Base-by-base conservation (phyloP, 2,888 invertebrate species). In the Dryadula phaetusa region DNA sequence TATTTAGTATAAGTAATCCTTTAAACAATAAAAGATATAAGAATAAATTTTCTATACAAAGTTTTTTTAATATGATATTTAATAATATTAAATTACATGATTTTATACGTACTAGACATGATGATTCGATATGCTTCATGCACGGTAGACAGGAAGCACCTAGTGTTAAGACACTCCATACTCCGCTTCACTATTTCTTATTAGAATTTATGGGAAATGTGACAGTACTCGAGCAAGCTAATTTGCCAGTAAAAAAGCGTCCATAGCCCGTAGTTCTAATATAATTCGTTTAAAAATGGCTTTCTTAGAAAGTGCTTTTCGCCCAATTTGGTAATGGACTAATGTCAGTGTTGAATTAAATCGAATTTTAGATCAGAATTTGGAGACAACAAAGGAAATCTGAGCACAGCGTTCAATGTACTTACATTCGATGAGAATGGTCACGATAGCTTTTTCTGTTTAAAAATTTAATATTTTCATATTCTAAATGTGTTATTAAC, bases 381-480 rank as follows among this genome's bases (percentile, higher is more conserved):
- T 40, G 22, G 56, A 56, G 56, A 56, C 56, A 25, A 56, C 56
- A 56, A 56, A 56, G 56, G 16, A 40, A 40, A 56, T 52, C 16
- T 56, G 40, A 8, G 25, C 56, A 40, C 16, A 12, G 40, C 37
- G 56, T 56, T 56, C 37, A 56, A 56, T 37, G 54, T 40, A 40
- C 40, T 40, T 56, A 22, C 40, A 56, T 20, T 56, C 10, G 3
- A 37, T 22, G 37, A 14, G 22, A 22, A n/a, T 22, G 22, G 40
- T 40, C 37, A 56, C 52, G 28, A 56, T 25, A 56, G 8, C 5
- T 37, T n/a, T 52, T 52, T 52, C 16, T 52, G 8, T 5, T 52
- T 28, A 52, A 16, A 18, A 52, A 16, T 8, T 16, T 4, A 16
- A 12, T 28, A 52, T 18, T 28, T 44, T 28, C 3, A 49, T 49